Base-by-base conservation (phyloP, 1,140 invertebrate genomes). In the Sitodiplosis mosellana region DNA sequence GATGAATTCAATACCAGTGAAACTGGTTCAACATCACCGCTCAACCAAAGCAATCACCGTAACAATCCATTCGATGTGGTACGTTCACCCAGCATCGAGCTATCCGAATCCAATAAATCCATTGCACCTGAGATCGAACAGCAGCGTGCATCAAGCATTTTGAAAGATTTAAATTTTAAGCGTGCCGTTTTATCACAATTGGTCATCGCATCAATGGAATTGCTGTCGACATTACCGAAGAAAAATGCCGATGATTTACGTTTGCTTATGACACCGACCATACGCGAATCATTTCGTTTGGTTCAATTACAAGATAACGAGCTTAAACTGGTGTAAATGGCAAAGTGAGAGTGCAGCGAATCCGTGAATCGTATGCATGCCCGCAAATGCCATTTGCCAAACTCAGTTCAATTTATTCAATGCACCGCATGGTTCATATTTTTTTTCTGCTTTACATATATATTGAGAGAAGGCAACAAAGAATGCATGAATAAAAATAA, bases 131-230 rank as follows among this genome's bases (percentile, higher is more conserved):
- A 86, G 57, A 78, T 83, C 20, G 80, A 83, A 55, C 75, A 78
- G 51, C 83, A 87, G 61, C 74, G 79, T 51, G 75, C 75, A 47
- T 71, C 73, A 17, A 87, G 83, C 49, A 81, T 87, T 41, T 77
- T 78, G 47, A 89, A 88, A 71, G 84, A 64, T 12, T 62, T 57
- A 3, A 62, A 64, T 18, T 64, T 61, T 40, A 64, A 64, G 49
- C 52, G 61, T 5, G 58, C 60, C 1, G 60, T 61, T 7, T 22
- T 64, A 7, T 58, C 62, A 0, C 61, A 64, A 49, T 38, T 64
- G 18, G 59, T 64, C 19, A 60, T 64, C 10, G 62, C 62, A 4
- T 64, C 61, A 2, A 64, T 64, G 60, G 62, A 64, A 45, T 48
- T 64, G 36, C 37, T 64, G 21, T 53, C 55, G 5, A 59, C 60